Evolutionary conservation across 2,888 invertebrate genomes (phyloP).

Genomic region (Dasypogon diadema): DNA sequence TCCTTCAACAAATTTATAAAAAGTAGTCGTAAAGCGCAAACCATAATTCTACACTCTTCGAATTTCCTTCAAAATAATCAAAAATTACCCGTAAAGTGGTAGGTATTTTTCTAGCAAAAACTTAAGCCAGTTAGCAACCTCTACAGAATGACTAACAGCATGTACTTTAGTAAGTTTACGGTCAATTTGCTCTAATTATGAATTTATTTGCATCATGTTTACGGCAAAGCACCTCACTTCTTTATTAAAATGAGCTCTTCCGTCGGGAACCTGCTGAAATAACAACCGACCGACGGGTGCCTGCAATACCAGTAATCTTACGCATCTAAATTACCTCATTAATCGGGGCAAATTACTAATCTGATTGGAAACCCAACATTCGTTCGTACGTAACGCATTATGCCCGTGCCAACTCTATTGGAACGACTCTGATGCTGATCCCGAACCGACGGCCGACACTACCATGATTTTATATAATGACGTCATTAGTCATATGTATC

Average conservation of each 20-base stretch:
- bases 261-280: not conserved
- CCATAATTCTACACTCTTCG: no score
- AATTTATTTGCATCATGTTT: not conserved
- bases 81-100: no score
- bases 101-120: no score
- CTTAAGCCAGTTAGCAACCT: no score
- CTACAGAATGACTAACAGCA: no score
- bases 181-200: slow-evolving; percentile 28
- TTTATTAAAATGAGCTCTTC: slow-evolving; percentile 23
- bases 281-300: not conserved
- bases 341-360: slow-evolving; percentile 23
- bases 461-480: slow-evolving; percentile 25
- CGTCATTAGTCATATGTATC: slow-evolving; percentile 47
- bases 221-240: not conserved
- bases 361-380: slow-evolving; percentile 13
- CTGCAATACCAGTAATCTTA: not conserved
- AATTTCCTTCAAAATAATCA: no score
- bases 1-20: no score
- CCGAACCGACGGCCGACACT: not conserved
- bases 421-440: not conserved
- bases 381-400: not conserved
- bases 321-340: slow-evolving; percentile 28
- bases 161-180: slow-evolving; percentile 18
- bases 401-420: not conserved
- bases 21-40: no score